phyloP scores from a whole-genome alignment of 2,888 invertebrate genomes.

The Rhaphigaster nebulosa region DNA sequence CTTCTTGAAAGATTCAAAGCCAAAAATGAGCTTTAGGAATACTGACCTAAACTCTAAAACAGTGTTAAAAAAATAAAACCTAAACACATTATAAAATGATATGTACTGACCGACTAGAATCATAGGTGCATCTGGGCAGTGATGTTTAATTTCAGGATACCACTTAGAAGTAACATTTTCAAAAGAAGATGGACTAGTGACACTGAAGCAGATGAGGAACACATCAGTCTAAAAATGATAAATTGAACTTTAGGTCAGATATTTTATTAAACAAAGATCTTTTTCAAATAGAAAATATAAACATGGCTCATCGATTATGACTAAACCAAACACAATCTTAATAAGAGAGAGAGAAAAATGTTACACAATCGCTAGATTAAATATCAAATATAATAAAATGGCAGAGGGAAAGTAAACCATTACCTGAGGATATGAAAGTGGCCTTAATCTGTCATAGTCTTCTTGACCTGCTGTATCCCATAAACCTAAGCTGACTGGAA shows the following conservation, averaged over 20 bases:
- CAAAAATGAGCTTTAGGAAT: background rate
- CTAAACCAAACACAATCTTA: background rate
- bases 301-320: background rate
- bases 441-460: constrained; percentile 95
- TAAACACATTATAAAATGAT: no score
- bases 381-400: background rate
- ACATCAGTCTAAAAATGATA: constrained; percentile 87
- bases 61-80: background rate
- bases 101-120: constrained; percentile 90
- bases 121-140: constrained; percentile 99
- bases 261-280: background rate
- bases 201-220: constrained; percentile 99
- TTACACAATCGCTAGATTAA: background rate
- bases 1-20: background rate
- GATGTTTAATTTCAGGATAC: constrained; percentile 99
- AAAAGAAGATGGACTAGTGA: constrained; percentile 98
- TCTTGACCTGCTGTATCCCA: constrained; percentile 99
- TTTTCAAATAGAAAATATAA: background rate
- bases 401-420: background rate
- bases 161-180: constrained; percentile 99
- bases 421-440: constrained; percentile 93
- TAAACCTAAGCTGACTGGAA: constrained; percentile 94
- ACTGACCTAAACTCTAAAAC: background rate
- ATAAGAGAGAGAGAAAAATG: background rate
- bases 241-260: background rate